phyloP scores from a whole-genome alignment of 92 coral and sea anemone species.

The Phenganax subtilis region DNA sequence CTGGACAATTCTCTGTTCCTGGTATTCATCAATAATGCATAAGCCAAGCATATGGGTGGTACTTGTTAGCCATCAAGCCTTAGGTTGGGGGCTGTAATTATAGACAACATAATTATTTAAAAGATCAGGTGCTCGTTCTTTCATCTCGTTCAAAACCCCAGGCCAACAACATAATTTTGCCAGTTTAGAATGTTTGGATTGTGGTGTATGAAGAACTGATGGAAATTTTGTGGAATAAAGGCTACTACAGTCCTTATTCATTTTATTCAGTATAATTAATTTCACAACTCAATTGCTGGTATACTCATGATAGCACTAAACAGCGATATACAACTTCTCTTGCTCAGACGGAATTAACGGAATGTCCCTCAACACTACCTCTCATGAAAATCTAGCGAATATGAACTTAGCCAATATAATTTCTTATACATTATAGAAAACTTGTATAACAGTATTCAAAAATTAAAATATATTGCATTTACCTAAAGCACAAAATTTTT shows the following conservation, averaged over 20 bases:
- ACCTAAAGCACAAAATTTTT: conserved; percentile 9
- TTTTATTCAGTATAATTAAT: conserved; percentile 27
- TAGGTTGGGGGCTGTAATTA: conserved; percentile 52
- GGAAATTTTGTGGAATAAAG: conserved; percentile 15
- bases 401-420: conserved; percentile 12
- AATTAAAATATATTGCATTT: neutral
- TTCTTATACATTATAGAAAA: neutral
- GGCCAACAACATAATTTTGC: conserved; percentile 41
- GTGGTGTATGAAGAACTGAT: neutral
- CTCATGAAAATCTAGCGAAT: neutral
- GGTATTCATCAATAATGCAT: conserved; percentile 50
- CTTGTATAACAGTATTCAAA: neutral
- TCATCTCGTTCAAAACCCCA: conserved; percentile 49
- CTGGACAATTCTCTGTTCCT: conserved; percentile 49
- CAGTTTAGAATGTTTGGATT: conserved; percentile 13
- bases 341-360: conserved; percentile 4
- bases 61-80: conserved; percentile 44
- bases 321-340: conserved; percentile 3
- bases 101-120: conserved; percentile 43
- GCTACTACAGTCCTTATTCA: conserved; percentile 26
- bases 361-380: neutral
- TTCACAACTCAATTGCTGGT: conserved; percentile 31
- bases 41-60: conserved; percentile 51
- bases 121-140: conserved; percentile 53
- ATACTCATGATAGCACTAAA: conserved; percentile 26